phyloP scores from a whole-genome alignment of 1,140 invertebrate genomes.

The Caenorhabditis latens region DNA sequence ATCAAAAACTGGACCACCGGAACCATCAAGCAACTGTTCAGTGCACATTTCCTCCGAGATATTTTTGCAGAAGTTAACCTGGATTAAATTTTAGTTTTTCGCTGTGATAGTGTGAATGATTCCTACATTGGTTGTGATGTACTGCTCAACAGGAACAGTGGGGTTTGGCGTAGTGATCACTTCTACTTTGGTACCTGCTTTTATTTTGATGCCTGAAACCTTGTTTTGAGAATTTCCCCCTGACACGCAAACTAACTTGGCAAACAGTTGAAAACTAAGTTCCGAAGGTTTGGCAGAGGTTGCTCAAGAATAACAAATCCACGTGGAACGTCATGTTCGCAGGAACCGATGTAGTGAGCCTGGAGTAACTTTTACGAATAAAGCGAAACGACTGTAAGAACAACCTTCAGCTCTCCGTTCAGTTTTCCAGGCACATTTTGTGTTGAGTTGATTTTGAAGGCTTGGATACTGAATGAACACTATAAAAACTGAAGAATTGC shows the following conservation, averaged over 20 bases:
- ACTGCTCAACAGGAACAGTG: background rate
- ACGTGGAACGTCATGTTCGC: background rate
- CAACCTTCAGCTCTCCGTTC: background rate
- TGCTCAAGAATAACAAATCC: slow-evolving; percentile 25
- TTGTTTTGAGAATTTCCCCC: background rate
- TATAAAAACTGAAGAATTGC: background rate
- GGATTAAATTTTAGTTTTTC: background rate
- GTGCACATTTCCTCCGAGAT: background rate
- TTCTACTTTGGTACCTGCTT: background rate
- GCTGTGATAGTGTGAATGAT: too few relatives aligned
- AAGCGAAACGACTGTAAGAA: background rate
- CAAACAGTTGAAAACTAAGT: background rate
- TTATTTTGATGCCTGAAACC: background rate
- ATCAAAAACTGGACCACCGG: background rate
- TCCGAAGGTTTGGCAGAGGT: background rate
- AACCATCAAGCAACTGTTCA: background rate
- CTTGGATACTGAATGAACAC: background rate
- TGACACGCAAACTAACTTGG: background rate
- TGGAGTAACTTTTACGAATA: background rate
- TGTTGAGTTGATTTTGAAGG: background rate
- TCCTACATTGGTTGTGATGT: background rate
- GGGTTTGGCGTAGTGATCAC: background rate
- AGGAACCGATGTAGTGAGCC: slow-evolving; percentile 8
- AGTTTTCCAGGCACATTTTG: background rate
- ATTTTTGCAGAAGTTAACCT: background rate